Percentiles rank a stretch among this genome's conserved stretches.
These are phyloP conservation scores for Cyrtorhinus lividipennis DNA, from an alignment of 1,140 invertebrate species.

Conservation along the genomic window DNA sequence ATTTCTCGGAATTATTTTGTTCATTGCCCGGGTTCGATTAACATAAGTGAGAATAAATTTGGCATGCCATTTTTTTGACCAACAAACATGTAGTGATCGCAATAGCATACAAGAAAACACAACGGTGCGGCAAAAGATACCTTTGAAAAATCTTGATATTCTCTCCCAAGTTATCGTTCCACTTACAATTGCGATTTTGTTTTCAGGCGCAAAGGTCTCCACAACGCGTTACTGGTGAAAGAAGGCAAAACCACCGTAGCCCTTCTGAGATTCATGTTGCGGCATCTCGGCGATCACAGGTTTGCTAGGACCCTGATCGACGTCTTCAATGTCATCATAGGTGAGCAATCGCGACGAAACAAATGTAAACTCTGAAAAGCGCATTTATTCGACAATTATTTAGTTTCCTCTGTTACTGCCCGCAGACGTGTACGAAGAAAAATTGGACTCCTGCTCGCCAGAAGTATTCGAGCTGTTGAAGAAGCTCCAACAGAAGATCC, in stretches of 20 bases:
- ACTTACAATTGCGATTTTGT: too few relatives aligned
- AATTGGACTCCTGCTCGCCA: conserved; percentile 37
- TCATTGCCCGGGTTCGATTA: too few relatives aligned
- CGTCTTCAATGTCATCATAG: conserved; percentile 55
- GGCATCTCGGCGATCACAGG: conserved; percentile 53
- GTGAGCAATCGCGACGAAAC: conserved; percentile 29
- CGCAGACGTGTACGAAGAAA: conserved; percentile 48
- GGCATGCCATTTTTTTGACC: too few relatives aligned
- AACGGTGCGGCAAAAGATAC: too few relatives aligned
- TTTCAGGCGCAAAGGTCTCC: conserved; percentile 48
- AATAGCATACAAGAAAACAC: too few relatives aligned
- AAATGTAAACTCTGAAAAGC: conserved; percentile 5
- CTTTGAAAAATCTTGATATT: too few relatives aligned
- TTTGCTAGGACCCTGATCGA: conserved; percentile 59
- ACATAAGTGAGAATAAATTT: too few relatives aligned
- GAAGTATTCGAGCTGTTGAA: conserved; percentile 42
- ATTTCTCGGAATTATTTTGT: too few relatives aligned
- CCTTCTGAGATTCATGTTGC: conserved; percentile 62
- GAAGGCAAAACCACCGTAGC: conserved; percentile 45
- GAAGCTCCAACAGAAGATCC: conserved; percentile 41
- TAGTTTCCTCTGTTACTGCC: not conserved
- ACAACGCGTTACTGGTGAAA: conserved; percentile 49
- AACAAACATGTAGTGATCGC: too few relatives aligned
- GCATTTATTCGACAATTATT: not conserved
- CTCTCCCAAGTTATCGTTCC: too few relatives aligned